Base-by-base conservation (phyloP, 2,888 invertebrate species). In the Drosophila phalerata region DNA sequence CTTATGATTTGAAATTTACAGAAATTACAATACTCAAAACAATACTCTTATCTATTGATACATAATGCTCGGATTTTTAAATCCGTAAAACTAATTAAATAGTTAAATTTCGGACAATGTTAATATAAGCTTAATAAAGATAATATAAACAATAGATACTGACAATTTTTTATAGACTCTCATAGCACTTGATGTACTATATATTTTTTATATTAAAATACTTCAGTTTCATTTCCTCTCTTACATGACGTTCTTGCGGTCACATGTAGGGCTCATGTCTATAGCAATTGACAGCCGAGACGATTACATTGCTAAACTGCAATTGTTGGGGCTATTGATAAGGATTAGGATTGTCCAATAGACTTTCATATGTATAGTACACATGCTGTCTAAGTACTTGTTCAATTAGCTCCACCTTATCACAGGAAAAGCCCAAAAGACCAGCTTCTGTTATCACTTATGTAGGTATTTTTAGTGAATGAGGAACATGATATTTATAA, bases 231-330 rank as follows among this genome's bases (percentile, higher is more conserved):
- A 43, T 32, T 43, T 32, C 15, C 17, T 34, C 15, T 15, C 13
- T 22, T 22, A n/a, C 43, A 9, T 25, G 15, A 57, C 45, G 32
- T 15, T 47, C 15, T 37, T n/a, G 19, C 48, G 32, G 15, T 53
- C 77, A 61, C 51, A 48, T 55, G 45, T 28, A 49, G 11, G n/a
- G 15, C 42, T 72, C 51, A 52, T 73, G 67, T 43, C 25, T 43
- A 11, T n/a, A 11, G 32, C 25, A 55, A 45, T 22, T 57, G 64
- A 64, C 30, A 34, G 52, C 2, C 34, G 32, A 45, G 73, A 49
- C 42, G 62, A 63, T 70, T 63, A 32, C 55, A 56, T 11, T 28
- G n/a, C 30, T 17, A 0, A 61, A 61, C 15, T 64, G 69, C 56
- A 77, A 19, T 22, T 32, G 55, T 43, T 53, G 32, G 28, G 45